Percentiles rank a stretch among this genome's conserved stretches.
These are phyloP conservation scores for Bugulina stolonifera DNA, from an alignment of 2,888 invertebrate genomes.

Conservation along the genomic window DNA sequence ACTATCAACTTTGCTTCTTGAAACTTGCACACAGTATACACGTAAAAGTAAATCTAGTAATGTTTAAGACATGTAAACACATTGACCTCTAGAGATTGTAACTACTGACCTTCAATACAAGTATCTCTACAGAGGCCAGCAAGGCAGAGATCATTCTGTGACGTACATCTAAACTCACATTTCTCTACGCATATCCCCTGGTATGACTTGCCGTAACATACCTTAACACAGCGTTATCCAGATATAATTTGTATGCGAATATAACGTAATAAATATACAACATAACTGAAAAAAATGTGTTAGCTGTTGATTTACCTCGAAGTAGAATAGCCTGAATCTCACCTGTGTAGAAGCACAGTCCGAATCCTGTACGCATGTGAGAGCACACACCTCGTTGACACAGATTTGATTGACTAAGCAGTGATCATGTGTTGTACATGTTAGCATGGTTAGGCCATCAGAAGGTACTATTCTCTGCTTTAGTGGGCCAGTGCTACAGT, in stretches of 20 bases:
- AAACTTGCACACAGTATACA: background rate
- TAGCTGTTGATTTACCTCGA: too few species aligned
- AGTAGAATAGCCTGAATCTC: too few species aligned
- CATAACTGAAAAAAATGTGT: too few species aligned
- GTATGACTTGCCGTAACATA: background rate
- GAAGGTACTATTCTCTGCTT: background rate
- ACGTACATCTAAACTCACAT: background rate
- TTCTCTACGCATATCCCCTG: background rate
- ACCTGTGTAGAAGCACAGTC: background rate
- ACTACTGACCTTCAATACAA: background rate
- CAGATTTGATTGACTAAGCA: background rate
- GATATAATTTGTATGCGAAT: too few species aligned
- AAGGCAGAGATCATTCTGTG: background rate
- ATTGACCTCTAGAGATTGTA: too few species aligned
- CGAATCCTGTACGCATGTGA: background rate
- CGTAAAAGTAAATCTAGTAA: background rate
- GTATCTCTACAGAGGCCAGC: background rate
- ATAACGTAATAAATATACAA: too few species aligned
- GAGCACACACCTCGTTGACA: background rate
- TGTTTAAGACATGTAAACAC: too few species aligned
- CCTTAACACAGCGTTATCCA: too few species aligned
- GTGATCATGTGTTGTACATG: background rate
- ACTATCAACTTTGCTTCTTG: too few species aligned
- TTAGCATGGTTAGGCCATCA: background rate
- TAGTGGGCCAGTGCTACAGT: too few species aligned